These are phyloP conservation scores for Amia ocellicauda DNA, from an alignment of 2,113 vertebrate genomes.

Conservation along the genomic window DNA sequence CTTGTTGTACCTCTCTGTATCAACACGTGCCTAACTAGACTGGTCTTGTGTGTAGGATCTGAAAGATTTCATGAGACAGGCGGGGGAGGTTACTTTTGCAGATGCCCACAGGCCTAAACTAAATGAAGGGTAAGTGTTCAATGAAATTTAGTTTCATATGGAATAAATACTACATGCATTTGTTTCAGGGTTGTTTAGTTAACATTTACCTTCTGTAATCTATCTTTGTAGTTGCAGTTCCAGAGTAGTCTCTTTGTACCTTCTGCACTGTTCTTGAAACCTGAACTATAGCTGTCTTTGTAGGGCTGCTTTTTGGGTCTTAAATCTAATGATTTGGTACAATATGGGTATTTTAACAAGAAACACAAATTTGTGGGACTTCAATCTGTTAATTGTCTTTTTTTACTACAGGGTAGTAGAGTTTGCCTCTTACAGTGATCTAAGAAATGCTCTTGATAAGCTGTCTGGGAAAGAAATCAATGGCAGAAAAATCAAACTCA, in stretches of 20 bases:
- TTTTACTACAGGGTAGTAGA: constrained; percentile 81
- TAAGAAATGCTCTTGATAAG: constrained; percentile 96
- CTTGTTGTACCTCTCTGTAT: constrained; percentile 33
- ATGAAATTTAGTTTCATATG: neutral
- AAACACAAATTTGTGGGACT: too few species aligned
- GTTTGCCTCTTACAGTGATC: constrained; percentile 91
- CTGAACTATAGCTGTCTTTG: too few species aligned
- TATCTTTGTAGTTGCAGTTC: too few species aligned
- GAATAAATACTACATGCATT: too few species aligned
- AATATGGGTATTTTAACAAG: too few species aligned
- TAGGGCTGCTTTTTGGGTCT: neutral
- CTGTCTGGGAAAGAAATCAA: constrained; percentile 96
- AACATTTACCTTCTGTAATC: too few species aligned
- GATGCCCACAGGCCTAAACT: constrained; percentile 93
- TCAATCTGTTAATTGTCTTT: neutral
- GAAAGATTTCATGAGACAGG: constrained; percentile 99
- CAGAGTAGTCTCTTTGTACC: too few species aligned
- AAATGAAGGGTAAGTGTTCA: constrained; percentile 84
- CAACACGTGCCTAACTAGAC: constrained; percentile 47
- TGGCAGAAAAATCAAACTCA: constrained; percentile 94
- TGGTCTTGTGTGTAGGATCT: constrained; percentile 85
- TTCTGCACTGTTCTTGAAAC: too few species aligned
- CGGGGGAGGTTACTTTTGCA: constrained; percentile 96
- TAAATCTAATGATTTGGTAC: neutral
- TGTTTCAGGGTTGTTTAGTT: too few species aligned